Base-by-base conservation (phyloP, 2,113 vertebrate species). In the Pyrgilauda ruficollis region DNA sequence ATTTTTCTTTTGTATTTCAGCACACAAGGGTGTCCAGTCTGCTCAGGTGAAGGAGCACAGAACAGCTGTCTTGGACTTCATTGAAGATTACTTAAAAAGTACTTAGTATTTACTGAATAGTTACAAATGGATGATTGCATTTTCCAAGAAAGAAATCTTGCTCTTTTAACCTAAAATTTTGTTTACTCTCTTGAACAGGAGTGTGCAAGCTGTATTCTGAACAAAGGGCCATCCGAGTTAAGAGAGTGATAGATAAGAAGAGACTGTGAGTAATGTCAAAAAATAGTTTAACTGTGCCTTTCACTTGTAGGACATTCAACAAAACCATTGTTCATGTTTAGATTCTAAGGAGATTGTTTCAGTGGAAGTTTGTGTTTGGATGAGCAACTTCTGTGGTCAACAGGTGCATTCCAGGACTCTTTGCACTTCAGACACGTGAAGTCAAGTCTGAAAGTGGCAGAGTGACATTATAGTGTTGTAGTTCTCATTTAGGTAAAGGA, bases 171-270 rank as follows among this genome's bases (percentile, higher is more conserved):
- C 31, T 81, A 46, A 75, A 44, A 19, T 90, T 81, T 70, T 93
- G 10, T 70, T 75, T 88, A 26, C 52, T 68, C 0, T 63, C 64
- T 84, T 87, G 41, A 93, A 86, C 96, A 99, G 99, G 99, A 94
- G 99, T 99, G 7, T 99, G 99, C 94, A 99, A 99, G 88, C 98
- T 99, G 70, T 99, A 99, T 96, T 99, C 99, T 14, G 99, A 99
- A 86, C 99, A 99, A 83, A 98, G 99, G 96, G 99, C 99, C 46
- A 98, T 99, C 90, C 96, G 99, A 78, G 99, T 99, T 41, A 99
- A 99, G 91, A 98, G 98, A 66, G 98, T 99, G 93, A 98, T 99
- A 96, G 99, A 99, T 93, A 99, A 99, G 97, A 99, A 99, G 96
- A 98, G 99, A 97, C 88, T 99, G 99, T 99, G 89, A 99, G 99